Evolutionary conservation across 2,797 vertebrate genomes (phyloP).

Genomic region (Myotis planiceps): DNA sequence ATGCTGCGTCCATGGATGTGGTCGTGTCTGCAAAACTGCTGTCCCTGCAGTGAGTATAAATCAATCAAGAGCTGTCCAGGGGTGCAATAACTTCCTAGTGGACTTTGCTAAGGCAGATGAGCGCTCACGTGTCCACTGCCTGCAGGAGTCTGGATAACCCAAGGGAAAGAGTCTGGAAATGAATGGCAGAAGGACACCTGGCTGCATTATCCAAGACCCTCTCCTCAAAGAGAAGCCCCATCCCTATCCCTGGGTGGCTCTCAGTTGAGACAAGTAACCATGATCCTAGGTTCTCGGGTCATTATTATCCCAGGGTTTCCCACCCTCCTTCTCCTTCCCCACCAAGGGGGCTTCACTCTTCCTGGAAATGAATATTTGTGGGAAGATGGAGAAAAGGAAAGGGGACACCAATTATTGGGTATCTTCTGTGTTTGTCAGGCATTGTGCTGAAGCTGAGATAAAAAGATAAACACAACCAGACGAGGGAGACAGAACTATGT

Average conservation of each 20-base stretch:
- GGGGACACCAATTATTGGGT: not conserved
- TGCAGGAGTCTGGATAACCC: not conserved
- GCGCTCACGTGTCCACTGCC: not conserved
- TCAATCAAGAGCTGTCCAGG: not conserved
- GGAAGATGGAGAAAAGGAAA: not conserved
- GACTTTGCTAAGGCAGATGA: not conserved
- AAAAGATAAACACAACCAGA: not conserved
- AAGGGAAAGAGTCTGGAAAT: not conserved
- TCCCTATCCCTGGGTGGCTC: not conserved
- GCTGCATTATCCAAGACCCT: not conserved
- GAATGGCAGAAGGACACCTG: not conserved
- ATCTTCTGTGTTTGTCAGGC: not conserved
- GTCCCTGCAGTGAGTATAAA: not conserved
- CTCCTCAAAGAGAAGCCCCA: not conserved
- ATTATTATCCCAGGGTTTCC: not conserved
- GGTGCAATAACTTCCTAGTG: not conserved
- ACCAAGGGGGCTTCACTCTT: not conserved
- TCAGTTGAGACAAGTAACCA: not conserved
- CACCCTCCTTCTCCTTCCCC: not conserved
- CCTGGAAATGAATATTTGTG: not conserved
- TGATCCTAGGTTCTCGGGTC: not conserved
- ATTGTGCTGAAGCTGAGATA: not conserved
- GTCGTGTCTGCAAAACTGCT: not conserved
- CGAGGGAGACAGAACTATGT: not conserved
- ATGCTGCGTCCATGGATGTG: conserved; percentile 77